Percentiles rank a stretch among this genome's conserved stretches.
phyloP scores from a whole-genome alignment of 2,888 invertebrate genomes.

The Pandemis corylana region DNA sequence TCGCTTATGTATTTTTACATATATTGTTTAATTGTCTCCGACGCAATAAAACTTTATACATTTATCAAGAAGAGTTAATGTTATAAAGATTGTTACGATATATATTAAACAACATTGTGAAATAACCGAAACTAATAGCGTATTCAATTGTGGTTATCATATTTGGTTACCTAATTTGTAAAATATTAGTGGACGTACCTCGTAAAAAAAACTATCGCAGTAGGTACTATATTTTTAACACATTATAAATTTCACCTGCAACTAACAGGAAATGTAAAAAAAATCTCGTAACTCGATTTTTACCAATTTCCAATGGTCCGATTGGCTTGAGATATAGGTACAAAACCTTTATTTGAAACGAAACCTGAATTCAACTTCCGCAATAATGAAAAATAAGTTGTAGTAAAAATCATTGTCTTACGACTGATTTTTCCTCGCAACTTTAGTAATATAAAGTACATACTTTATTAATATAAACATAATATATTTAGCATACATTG shows the following conservation, averaged over 20 bases:
- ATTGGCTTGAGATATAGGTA: no score
- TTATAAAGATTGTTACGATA: conserved; percentile 24
- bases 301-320: no score
- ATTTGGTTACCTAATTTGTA: conserved; percentile 2
- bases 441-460: not conserved
- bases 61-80: conserved; percentile 10
- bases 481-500: no score
- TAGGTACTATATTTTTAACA: not conserved
- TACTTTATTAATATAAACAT: not conserved
- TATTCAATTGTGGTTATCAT: conserved; percentile 13
- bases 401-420: not conserved
- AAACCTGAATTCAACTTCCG: not conserved
- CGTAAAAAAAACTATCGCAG: not conserved
- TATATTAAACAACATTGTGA: conserved; percentile 24
- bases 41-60: not conserved
- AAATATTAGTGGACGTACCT: conserved; percentile 1
- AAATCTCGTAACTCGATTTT: no score
- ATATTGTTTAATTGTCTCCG: conserved; percentile 3
- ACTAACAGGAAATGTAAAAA: no score
- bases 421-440: not conserved
- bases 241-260: no score
- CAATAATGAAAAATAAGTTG: not conserved
- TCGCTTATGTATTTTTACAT: not conserved
- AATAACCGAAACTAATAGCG: conserved; percentile 21
- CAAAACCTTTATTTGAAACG: not conserved